Base-by-base conservation (phyloP, 2,113 vertebrate genomes). In the Microtus oregoni region DNA sequence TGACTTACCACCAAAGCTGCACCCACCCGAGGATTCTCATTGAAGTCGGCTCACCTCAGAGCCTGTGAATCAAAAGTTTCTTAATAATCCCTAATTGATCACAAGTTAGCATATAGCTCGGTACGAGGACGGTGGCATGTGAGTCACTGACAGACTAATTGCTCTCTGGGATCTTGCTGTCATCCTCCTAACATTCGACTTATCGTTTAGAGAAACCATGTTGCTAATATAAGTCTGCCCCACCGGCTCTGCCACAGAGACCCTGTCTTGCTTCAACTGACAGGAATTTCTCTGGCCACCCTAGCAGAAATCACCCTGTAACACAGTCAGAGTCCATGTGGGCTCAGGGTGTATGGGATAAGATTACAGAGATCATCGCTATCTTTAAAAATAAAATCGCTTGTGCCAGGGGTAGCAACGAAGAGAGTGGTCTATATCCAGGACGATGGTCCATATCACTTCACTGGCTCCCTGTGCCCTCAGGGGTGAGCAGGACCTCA, bases 111-210 rank as follows among this genome's bases (percentile, higher is more conserved):
- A 58, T 96, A 94, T 91, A 97, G 97, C 91, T 98, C 95, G 83
- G 88, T 41, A 86, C 92, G 81, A 96, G 90, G 86, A 92, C 95
- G 89, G 96, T 97, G 92, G 97, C 97, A 92, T 50, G 98, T 98
- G 98, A 97, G 78, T 98, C 97, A 94, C 95, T 98, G 98, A 98
- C 98, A 98, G 97, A 97, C 97, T 98, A 98, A 98, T 98, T 97
- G 98, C 96, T 97, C 97, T 96, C 94, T 94, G 75, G 83, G 95
- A 97, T 96, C 96, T 95, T 12, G 1, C 92, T 98, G 98, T 97
- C 98, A 98, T 95, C 97, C 96, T 97, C 94, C 95, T 96, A 97
- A 94, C 14, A 86, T 73, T 92, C 97, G 95, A 98, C 97, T 94
- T 96, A 96, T 94, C 86, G 86, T 97, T 98, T 96, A 83, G 94